A percentile compares a stretch with the other conserved stretches of the same genome.
phyloP scores from a whole-genome alignment of 2,113 vertebrate genomes.

The Indicator maculatus region DNA sequence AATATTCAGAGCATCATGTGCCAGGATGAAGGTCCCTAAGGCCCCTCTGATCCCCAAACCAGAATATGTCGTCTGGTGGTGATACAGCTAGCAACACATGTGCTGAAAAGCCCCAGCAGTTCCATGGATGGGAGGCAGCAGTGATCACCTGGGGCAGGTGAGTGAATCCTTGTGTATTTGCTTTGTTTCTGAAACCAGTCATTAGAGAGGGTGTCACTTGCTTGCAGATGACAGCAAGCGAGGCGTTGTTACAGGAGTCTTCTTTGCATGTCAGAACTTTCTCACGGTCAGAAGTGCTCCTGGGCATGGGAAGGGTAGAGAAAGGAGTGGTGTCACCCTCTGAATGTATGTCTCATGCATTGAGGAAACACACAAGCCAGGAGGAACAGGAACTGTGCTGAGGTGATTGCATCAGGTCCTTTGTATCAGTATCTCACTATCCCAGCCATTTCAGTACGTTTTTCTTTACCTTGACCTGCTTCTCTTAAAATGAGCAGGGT shows the following conservation, averaged over 20 bases:
- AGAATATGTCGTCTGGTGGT: neutral
- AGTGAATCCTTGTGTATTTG: slow-evolving; percentile 20
- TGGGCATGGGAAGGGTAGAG: slow-evolving; percentile 55
- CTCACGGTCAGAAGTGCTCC: slow-evolving; percentile 43
- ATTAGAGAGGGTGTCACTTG: slow-evolving; percentile 66
- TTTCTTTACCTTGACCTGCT: neutral
- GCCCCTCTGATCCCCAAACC: neutral
- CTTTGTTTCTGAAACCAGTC: slow-evolving; percentile 49
- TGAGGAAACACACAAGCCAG: slow-evolving; percentile 53
- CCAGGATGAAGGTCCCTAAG: neutral
- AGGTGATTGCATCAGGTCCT: slow-evolving; percentile 32
- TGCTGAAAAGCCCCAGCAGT: neutral
- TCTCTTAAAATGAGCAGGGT: neutral
- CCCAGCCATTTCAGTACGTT: neutral
- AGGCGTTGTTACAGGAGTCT: slow-evolving; percentile 36
- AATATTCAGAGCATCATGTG: neutral
- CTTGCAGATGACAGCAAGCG: slow-evolving; percentile 62
- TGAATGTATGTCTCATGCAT: slow-evolving; percentile 28
- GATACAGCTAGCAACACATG: neutral
- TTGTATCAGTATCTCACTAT: neutral
- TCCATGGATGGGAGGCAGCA: neutral
- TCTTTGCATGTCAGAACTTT: slow-evolving; percentile 61
- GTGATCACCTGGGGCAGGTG: slow-evolving; percentile 11
- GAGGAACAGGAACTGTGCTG: slow-evolving; percentile 40
- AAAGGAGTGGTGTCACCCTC: slow-evolving; percentile 38